Base-by-base conservation (phyloP, 2,888 invertebrate species). In the Sinopyrophorus schimmeli region DNA sequence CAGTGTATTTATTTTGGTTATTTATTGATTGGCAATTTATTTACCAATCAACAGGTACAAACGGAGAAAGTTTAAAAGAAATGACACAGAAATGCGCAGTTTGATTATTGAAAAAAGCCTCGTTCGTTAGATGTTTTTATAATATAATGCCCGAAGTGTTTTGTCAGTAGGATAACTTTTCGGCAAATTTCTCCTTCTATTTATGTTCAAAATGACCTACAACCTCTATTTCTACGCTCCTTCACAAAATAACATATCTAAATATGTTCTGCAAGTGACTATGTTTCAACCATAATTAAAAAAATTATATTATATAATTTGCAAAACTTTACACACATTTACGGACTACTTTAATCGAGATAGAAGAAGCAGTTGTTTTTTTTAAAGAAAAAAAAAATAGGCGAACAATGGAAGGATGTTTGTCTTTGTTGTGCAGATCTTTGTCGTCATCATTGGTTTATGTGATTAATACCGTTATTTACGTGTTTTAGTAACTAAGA, bases 391-490 rank as follows among this genome's bases (percentile, higher is more conserved):
- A 31, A 46, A 24, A 5, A 10, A 37, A 27, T 41, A 35, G 42
- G 21, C 12, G 21, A 34, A 49, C 49, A 49, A 49, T 49, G 31
- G 38, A 49, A 48, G 43, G 39, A 49, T 49, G 34, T 44, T 43
- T 49, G 21, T 30, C n/a, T 12, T 17, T 38, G 32, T 27, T 15
- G 35, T 34, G 35, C 35, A 48, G 41, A 42, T 48, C 48, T 35
- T 38, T 38, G 49, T 42, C 32, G 40, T 47, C 48, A 38, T 42
- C 31, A 65, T 54, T 59, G 63, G 64, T 67, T 60, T 65, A 68
- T 67, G 65, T 66, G 64, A 67, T 56, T 54, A 58, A 62, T 67
- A 66, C 67, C 68, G 68, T 67, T 68, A 68, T 57, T 55, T 59
- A 53, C 52, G 51, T 50, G 51, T 57, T 60, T 55, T 46, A n/a